phyloP scores from a whole-genome alignment of 1,140 invertebrate species.

The Macrostomum lignano region DNA sequence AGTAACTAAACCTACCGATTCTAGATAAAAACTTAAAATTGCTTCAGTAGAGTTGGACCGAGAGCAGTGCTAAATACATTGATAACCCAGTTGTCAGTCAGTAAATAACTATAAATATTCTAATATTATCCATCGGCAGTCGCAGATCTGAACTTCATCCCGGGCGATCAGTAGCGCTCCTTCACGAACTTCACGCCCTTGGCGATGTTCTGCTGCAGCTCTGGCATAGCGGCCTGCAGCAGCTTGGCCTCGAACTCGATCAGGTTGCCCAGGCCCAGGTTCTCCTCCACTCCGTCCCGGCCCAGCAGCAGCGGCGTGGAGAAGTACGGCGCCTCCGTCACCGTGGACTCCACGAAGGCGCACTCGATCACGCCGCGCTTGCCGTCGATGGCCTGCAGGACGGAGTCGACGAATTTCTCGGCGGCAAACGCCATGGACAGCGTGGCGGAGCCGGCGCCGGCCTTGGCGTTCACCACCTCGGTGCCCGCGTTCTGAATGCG shows the following conservation, averaged over 20 bases:
- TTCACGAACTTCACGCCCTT: conserved; percentile 52
- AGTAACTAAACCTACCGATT: too few relatives aligned
- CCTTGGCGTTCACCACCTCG: conserved; percentile 95
- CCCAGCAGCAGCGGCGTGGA: conserved; percentile 70
- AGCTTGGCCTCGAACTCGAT: conserved; percentile 55
- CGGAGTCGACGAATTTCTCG: conserved; percentile 53
- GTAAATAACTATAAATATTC: too few relatives aligned
- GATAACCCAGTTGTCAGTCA: too few relatives aligned
- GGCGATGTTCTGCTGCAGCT: conserved; percentile 73
- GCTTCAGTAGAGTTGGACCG: too few relatives aligned
- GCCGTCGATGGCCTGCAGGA: conserved; percentile 50
- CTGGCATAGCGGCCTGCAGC: conserved; percentile 58
- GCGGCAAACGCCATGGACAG: conserved; percentile 96
- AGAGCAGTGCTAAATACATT: too few relatives aligned
- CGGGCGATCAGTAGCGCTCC: background rate
- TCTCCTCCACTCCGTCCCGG: conserved; percentile 66
- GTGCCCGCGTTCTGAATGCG: conserved; percentile 63
- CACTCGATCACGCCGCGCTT: conserved; percentile 67
- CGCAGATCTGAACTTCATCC: too few relatives aligned
- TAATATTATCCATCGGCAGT: too few relatives aligned
- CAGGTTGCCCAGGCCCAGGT: conserved; percentile 63
- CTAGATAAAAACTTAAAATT: too few relatives aligned
- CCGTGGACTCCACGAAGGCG: conserved; percentile 59
- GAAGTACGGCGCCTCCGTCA: conserved; percentile 59
- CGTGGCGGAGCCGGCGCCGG: conserved; percentile 84